These are phyloP conservation scores for Cheirogaleus major DNA, from an alignment of 2,797 vertebrate species.

Conservation along the genomic window DNA sequence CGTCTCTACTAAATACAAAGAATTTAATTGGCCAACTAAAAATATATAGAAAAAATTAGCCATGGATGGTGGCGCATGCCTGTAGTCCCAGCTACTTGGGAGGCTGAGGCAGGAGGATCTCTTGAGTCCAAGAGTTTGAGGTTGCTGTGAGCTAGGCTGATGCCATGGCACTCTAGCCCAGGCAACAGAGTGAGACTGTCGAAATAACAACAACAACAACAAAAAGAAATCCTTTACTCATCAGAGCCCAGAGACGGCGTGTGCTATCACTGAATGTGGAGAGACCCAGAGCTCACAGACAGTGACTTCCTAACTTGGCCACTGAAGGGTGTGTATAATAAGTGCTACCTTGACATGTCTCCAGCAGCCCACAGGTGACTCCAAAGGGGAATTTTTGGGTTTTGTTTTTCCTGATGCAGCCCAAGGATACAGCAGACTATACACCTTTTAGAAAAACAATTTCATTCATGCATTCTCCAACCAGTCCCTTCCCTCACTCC, in stretches of 20 bases:
- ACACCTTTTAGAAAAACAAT: not conserved
- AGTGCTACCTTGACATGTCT: not conserved
- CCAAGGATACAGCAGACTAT: not conserved
- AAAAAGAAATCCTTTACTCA: not conserved
- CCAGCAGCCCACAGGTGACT: not conserved
- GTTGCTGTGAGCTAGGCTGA: too few relatives aligned
- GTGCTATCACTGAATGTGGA: not conserved
- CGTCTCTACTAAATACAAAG: too few relatives aligned
- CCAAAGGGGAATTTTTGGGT: too few relatives aligned
- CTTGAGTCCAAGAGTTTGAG: too few relatives aligned
- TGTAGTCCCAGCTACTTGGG: too few relatives aligned
- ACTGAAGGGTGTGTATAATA: not conserved
- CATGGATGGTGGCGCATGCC: too few relatives aligned
- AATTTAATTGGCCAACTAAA: too few relatives aligned
- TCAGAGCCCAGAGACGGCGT: not conserved
- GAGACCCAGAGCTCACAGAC: not conserved
- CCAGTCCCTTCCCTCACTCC: not conserved
- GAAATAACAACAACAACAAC: not conserved
- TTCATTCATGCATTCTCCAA: not conserved
- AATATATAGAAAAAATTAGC: too few relatives aligned
- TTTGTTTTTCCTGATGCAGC: not conserved
- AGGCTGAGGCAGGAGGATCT: too few relatives aligned
- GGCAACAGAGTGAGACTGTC: too few relatives aligned
- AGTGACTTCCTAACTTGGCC: too few relatives aligned
- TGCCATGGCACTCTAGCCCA: too few relatives aligned